Evolutionary conservation across 2,797 vertebrate genomes (phyloP), one percentile per base, ranked within the genome.

Genomic region (Pipistrellus nathusii): DNA sequence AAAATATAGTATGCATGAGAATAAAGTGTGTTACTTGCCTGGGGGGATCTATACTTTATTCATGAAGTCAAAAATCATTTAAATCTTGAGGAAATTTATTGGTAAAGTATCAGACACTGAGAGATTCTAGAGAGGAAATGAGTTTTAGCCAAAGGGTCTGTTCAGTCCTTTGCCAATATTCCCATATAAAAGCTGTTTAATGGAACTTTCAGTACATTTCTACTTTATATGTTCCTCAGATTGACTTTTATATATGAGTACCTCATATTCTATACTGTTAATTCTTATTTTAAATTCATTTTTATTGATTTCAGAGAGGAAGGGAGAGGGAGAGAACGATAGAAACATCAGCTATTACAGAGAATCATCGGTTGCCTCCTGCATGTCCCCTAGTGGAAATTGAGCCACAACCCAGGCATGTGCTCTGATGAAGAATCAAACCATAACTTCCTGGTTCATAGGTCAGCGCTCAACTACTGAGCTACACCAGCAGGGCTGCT

Each of bases 41-140:
- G 44, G 2, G 30, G 18, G 21, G 10, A 75, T 30, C 17, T 69
- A 41, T 3, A 90, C 4, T 53, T 95, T 96, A 77, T 75, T 71
- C 41, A 57, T 91, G 27, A 62, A 88, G 14, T 12, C 35, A 83
- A 68, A 95, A 76, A 48, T 64, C 8, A 91, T 66, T 87, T 76
- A 44, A 86, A 89, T 91, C 14, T 51, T 17, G 27, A 68, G 77
- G 0, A 94, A 92, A 81, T 64, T 93, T 69, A 72, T 68, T 68
- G 68, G 27, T 55, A 89, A 69, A 89, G 81, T 86, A 38, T 85
- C 10, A 72, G 71, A n/a, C 25, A 32, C 12, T 62, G 46, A 78
- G 84, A 62, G 2, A 59, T 64, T 59, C 35, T 25, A 23, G 8
- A 55, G 8, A 87, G 3, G 8, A 83, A 82, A 92, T 71, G 32